A percentile compares a stretch with the other conserved stretches of the same genome.
These are phyloP conservation scores for Tretioscincus oriximinensis DNA, from an alignment of 2,113 vertebrate species.

Conservation along the genomic window DNA sequence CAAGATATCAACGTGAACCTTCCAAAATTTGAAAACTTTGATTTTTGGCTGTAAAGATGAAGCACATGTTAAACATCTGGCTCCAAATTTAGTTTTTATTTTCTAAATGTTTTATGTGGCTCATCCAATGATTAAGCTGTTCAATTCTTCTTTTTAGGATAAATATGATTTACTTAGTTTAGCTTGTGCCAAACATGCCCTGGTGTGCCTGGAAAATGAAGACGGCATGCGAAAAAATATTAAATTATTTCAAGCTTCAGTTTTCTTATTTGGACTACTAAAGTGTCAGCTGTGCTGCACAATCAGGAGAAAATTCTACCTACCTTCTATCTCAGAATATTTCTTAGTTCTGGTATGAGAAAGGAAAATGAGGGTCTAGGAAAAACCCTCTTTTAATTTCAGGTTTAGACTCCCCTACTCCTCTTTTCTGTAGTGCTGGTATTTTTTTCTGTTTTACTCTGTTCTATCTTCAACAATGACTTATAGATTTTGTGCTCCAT, in stretches of 20 bases:
- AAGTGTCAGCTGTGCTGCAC: no score
- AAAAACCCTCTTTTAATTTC: background rate
- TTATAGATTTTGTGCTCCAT: background rate
- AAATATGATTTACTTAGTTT: background rate
- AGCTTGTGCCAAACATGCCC: background rate
- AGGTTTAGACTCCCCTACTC: background rate
- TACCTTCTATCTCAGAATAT: slow-evolving; percentile 24
- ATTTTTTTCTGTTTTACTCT: background rate
- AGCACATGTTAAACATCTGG: background rate
- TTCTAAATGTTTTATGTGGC: background rate
- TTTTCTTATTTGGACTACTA: no score
- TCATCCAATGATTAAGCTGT: background rate
- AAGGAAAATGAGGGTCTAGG: background rate
- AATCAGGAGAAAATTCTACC: background rate
- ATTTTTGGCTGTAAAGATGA: no score
- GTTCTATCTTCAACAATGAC: background rate
- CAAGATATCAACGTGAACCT: no score
- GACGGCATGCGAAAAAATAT: no score
- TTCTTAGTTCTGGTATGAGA: slow-evolving; percentile 2
- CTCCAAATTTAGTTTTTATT: background rate
- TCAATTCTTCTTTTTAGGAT: background rate
- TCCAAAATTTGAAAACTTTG: background rate
- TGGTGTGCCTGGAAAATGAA: background rate
- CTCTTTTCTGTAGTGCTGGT: background rate
- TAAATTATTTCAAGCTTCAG: no score